A percentile compares a stretch with the other conserved stretches of the same genome.
Evolutionary conservation across 35 echinoderm and acorn worm species (phyloP).

Genomic region (Strongylocentrotus purpuratus): DNA sequence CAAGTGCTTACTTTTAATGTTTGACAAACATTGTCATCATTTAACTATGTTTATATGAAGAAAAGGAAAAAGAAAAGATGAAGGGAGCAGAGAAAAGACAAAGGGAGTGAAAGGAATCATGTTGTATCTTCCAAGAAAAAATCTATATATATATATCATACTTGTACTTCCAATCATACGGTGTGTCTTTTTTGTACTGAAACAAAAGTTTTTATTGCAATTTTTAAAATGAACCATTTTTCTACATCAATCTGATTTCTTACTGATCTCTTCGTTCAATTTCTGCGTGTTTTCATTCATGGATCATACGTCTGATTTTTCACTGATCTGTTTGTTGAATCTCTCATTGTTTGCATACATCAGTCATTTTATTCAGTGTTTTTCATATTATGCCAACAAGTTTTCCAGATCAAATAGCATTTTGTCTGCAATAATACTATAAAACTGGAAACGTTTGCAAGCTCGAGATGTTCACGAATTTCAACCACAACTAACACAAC

Average conservation of each 20-base stretch:
- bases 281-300: not conserved
- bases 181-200: conserved; percentile 31
- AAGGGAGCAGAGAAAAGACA: not conserved
- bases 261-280: not conserved
- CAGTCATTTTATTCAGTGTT: not conserved
- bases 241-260: not conserved
- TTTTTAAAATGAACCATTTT: conserved; percentile 8
- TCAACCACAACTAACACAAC: no score
- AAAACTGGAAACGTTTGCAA: no score
- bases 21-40: not conserved
- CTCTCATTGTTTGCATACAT: not conserved
- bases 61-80: not conserved
- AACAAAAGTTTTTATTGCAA: conserved; percentile 15
- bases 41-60: not conserved
- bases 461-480: no score
- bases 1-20: not conserved
- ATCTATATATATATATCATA: conserved; percentile 23
- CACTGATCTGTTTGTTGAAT: not conserved
- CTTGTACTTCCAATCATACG: not conserved
- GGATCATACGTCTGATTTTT: not conserved
- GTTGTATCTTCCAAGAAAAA: conserved; percentile 10
- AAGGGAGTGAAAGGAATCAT: conserved; percentile 24
- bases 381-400: not conserved
- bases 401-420: no score
- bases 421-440: no score